Evolutionary conservation across 2,888 invertebrate genomes (phyloP), one percentile per base, ranked within the genome.

Genomic region (Caenorhabditis panamensis): DNA sequence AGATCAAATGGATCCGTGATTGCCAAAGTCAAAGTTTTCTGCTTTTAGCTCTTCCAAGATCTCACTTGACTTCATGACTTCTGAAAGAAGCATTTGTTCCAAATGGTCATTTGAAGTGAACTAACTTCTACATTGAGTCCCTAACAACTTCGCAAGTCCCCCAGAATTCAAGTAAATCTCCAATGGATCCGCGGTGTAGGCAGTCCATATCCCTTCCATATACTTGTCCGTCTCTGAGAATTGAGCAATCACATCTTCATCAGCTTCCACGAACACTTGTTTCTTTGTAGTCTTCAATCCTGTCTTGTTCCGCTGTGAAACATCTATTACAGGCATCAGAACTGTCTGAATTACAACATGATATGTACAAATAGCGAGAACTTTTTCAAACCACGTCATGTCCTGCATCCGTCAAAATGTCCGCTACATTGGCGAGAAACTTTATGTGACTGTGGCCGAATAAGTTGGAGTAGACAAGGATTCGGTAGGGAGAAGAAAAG

Each of bases 1-100:
- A n/a, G 16, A 62, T 62, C 62, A 44, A 62, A 62, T 18, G 62
- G 62, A 20, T 62, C 62, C 9, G 62, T 26, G 36, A 62, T 28
- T 22, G 26, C 62, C 41, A 62, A 24, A n/a, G 26, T 62, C 47
- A 26, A 62, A 62, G 4, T 62, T 13, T 18, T 62, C 62, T 9
- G 36, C 18, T 13, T 44, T 62, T 1, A 62, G n/a, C 18, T 22
- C 24, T 36, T 62, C 47, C n/a, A 62, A 13, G 1, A 62, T 2
- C 2, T 18, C 24, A 2, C 11, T 24, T 5, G 47, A 41, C 8
- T 18, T 24, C 62, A 62, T 47, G 1, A 47, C 44, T 22, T 62
- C 41, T 41, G 41, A 41, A 41, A 13, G 31, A 31, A 16, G 41
- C 13, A 11, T 9, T 3, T 13, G 41, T 13, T 41, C 41, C 13